phyloP scores from a whole-genome alignment of 2,797 vertebrate species.

The Leucoraja ocellata region DNA sequence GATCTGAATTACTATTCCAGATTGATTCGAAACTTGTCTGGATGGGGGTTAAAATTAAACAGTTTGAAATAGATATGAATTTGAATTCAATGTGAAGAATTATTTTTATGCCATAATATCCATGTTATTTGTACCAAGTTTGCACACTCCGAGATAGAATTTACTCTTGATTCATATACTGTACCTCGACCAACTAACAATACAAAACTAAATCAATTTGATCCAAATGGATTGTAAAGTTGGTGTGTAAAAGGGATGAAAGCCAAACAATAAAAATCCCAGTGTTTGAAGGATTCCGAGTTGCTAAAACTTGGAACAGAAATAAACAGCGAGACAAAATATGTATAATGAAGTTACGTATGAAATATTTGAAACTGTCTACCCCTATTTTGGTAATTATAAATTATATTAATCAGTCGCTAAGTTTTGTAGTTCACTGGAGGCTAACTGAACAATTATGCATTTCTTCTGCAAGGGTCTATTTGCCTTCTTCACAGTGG shows the following conservation, averaged over 20 bases:
- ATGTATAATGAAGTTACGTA: conserved; percentile 45
- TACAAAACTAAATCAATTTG: conserved; percentile 1
- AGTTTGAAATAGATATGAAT: conserved; percentile 22
- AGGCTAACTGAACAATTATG: background rate
- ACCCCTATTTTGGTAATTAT: conserved; percentile 13
- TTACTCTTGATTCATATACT: background rate
- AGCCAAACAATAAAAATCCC: conserved; percentile 13
- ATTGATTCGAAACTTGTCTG: conserved; percentile 35
- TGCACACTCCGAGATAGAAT: background rate
- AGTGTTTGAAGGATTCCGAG: conserved; percentile 51
- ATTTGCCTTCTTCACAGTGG: background rate
- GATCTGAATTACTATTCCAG: conserved; percentile 48
- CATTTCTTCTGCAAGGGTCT: background rate
- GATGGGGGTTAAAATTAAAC: conserved; percentile 8
- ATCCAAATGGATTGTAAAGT: conserved; percentile 30
- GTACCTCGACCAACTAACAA: background rate
- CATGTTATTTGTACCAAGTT: background rate
- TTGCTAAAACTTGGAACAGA: conserved; percentile 58
- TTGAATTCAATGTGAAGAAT: background rate
- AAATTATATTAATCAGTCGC: background rate
- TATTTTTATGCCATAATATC: background rate
- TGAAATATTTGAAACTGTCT: conserved; percentile 46
- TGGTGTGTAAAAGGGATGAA: background rate
- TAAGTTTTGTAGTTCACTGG: background rate
- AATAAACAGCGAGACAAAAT: conserved; percentile 60